phyloP scores from a whole-genome alignment of 2,888 invertebrate species.

The Tanypteryx hageni region DNA sequence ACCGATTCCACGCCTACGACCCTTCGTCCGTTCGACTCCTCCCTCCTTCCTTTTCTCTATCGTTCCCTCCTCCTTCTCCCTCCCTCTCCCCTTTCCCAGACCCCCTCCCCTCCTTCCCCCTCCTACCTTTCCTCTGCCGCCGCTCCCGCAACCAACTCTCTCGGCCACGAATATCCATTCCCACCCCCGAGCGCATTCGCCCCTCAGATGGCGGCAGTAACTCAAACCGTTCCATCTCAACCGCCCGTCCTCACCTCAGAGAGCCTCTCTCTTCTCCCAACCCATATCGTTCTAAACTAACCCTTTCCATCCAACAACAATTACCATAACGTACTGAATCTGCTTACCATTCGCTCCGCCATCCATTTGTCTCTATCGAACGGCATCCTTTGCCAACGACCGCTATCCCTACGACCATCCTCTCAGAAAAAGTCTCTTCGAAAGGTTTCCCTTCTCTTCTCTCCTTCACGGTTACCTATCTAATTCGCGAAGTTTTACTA shows the following conservation, averaged over 20 bases:
- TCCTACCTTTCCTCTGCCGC: neutral
- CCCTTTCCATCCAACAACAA: slow-evolving; percentile 1
- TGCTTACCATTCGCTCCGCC: neutral
- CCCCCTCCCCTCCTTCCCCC: neutral
- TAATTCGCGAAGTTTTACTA: too few species aligned
- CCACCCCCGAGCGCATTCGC: neutral
- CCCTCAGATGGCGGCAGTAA: neutral
- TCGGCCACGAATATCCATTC: slow-evolving; percentile 14
- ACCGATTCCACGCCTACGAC: neutral
- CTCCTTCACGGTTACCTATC: too few species aligned
- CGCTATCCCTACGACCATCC: too few species aligned
- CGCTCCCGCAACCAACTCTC: neutral
- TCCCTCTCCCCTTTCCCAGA: neutral
- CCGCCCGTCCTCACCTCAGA: neutral
- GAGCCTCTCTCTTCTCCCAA: neutral
- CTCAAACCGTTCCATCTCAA: neutral
- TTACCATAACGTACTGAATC: neutral
- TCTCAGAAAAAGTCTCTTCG: too few species aligned
- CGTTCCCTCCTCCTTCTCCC: neutral
- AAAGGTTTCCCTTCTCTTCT: too few species aligned
- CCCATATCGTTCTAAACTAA: neutral
- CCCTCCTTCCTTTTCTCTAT: neutral
- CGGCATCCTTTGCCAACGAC: too few species aligned
- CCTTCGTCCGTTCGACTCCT: neutral
- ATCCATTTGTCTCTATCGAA: neutral